phyloP scores from a whole-genome alignment of 2,888 invertebrate species.

The Slavum lentiscoides region DNA sequence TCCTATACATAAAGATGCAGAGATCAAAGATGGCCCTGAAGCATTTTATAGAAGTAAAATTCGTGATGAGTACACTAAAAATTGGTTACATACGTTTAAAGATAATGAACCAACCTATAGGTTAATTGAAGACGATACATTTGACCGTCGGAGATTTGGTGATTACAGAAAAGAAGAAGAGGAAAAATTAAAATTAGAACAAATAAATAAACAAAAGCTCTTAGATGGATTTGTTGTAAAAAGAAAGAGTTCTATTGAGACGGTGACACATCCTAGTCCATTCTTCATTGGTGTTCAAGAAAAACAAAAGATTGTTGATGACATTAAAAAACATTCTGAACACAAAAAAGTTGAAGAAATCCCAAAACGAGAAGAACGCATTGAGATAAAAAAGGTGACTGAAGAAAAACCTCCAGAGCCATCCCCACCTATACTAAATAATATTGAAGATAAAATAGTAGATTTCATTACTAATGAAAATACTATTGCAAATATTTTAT shows the following conservation, averaged over 20 bases:
- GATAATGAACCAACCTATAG: slow-evolving; percentile 42
- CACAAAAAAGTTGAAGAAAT: slow-evolving; percentile 50
- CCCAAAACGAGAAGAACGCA: slow-evolving; percentile 34
- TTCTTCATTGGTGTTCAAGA: slow-evolving; percentile 40
- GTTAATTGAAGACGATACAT: slow-evolving; percentile 18
- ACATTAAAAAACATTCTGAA: slow-evolving; percentile 35
- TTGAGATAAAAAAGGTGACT: slow-evolving; percentile 25
- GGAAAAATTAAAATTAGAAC: slow-evolving; percentile 54
- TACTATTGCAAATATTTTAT: slow-evolving; percentile 46
- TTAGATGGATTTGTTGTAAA: slow-evolving; percentile 54
- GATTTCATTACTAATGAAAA: slow-evolving; percentile 45
- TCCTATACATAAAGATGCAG: slow-evolving; percentile 51
- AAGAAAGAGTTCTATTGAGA: slow-evolving; percentile 45
- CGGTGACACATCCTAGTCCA: slow-evolving; percentile 34
- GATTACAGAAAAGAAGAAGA: slow-evolving; percentile 53
- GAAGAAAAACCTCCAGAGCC: slow-evolving; percentile 52
- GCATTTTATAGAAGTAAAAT: slow-evolving; percentile 51
- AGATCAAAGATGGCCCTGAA: slow-evolving; percentile 51
- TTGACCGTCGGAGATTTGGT: slow-evolving; percentile 34
- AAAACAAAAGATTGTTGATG: slow-evolving; percentile 47
- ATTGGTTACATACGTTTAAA: slow-evolving; percentile 48
- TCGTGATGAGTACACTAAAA: slow-evolving; percentile 51
- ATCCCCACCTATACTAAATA: slow-evolving; percentile 18
- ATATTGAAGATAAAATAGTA: slow-evolving; percentile 38
- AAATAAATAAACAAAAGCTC: slow-evolving; percentile 56